Base-by-base conservation (phyloP, 2,113 vertebrate genomes). In the Asarcornis scutulata region DNA sequence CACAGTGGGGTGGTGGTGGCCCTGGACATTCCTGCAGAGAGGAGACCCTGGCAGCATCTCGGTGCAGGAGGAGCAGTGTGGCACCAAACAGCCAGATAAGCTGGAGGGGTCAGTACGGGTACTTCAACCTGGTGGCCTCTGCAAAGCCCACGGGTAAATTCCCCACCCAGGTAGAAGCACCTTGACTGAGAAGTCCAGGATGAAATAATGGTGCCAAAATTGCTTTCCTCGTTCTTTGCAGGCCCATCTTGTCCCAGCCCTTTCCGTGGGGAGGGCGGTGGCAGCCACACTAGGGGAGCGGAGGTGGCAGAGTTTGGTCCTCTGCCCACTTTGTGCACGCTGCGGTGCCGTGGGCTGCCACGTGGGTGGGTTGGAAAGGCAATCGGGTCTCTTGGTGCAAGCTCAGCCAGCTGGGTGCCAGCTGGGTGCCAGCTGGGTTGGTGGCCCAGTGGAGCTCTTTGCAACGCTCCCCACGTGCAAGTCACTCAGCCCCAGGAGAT, bases 341-440 rank as follows among this genome's bases (percentile, higher is more conserved):
- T 7, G 14, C 12, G 11, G 2, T 81, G 55, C 34, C 1, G 5
- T 3, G 2, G 53, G 23, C 16, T 13, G 11, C 53, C 1, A 0
- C 2, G 1, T 8, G 15, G 7, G 9, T 4, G 36, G 27, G 16
- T 78, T 21, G 14, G 38, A 46, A n/a, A 40, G 17, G 22, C 48
- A 64, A 32, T 63, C 23, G 16, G 55, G 44, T 31, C 31, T 36
- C 1, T 8, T 27, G 34, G n/a, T 13, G 38, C 25, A 31, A 21
- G 6, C 11, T 0, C 0, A 71, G 44, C n/a, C 13, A 4, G 20
- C 8, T 3, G 21, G 26, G 59, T 15, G 44, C n/a, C 13, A 4
- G 20, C 8, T 3, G 22, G 26, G 60, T 15, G 44, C n/a, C 13
- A 4, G 20, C 8, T 3, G 22, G 26, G 60, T 15, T 66, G 23